A percentile compares a stretch with the other conserved stretches of the same genome.
Conservation (phyloP, 2,888 invertebrate species). For the Tetragonisca angustula region DNA sequence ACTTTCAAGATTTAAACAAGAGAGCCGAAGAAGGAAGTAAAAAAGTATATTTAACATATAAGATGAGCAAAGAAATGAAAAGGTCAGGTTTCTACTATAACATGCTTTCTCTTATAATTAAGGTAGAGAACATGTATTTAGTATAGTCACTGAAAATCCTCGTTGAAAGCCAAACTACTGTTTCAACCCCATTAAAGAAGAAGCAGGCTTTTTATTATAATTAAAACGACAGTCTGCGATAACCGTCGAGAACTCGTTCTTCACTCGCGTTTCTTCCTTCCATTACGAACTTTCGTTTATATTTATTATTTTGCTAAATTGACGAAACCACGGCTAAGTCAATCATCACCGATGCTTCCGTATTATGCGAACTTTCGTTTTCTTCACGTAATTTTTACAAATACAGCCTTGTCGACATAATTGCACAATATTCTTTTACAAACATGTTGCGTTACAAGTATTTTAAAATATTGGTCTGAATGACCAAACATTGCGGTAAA, state of each 20-base stretch:
- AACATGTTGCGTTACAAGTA: background rate
- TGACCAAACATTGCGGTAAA: background rate
- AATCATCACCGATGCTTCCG: slow-evolving; percentile 1
- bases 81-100: slow-evolving; percentile 51
- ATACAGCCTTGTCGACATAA: background rate
- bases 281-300: slow-evolving; percentile 45
- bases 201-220: slow-evolving; percentile 44
- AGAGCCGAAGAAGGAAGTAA: background rate
- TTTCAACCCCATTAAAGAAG: slow-evolving; percentile 16
- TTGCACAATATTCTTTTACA: background rate
- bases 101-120: slow-evolving; percentile 61
- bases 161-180: slow-evolving; percentile 36
- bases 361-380: slow-evolving; percentile 3
- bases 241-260: background rate
- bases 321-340: background rate
- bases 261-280: slow-evolving; percentile 32
- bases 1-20: background rate
- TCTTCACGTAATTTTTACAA: background rate
- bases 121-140: slow-evolving; percentile 34
- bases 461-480: background rate
- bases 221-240: background rate
- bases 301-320: slow-evolving; percentile 22
- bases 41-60: slow-evolving; percentile 1
- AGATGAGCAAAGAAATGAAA: slow-evolving; percentile 25
- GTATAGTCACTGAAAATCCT: slow-evolving; percentile 40